Conservation (phyloP, 2,113 vertebrate genomes). For the Colossoma macropomum region DNA sequence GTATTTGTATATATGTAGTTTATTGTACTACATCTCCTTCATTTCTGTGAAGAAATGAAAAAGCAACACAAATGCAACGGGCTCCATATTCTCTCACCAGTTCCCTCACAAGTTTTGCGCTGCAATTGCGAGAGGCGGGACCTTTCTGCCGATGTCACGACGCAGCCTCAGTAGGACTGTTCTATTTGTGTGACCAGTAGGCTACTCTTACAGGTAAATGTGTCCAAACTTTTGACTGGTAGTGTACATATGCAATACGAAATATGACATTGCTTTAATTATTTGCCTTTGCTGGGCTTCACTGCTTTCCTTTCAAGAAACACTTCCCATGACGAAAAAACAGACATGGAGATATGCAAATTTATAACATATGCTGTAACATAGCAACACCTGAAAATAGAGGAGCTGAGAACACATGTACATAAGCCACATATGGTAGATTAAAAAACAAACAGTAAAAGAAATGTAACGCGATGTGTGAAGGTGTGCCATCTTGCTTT, state of each 20-base stretch:
- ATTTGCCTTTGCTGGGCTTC: slow-evolving; percentile 55
- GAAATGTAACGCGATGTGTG: slow-evolving; percentile 60
- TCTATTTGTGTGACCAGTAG: too few relatives aligned
- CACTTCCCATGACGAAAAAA: slow-evolving; percentile 57
- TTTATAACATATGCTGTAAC: slow-evolving; percentile 55
- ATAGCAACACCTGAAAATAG: slow-evolving; percentile 72
- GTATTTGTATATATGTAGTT: too few relatives aligned
- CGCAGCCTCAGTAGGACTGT: too few relatives aligned
- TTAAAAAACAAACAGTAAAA: slow-evolving; percentile 44
- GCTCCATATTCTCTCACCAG: too few relatives aligned
- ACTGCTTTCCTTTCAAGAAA: slow-evolving; percentile 71
- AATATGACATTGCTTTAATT: background rate
- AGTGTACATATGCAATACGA: background rate
- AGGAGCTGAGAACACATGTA: slow-evolving; percentile 64
- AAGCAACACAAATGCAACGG: too few relatives aligned
- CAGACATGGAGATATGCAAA: slow-evolving; percentile 60
- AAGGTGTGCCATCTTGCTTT: slow-evolving; percentile 58
- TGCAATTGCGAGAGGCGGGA: too few relatives aligned
- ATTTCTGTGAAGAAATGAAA: too few relatives aligned
- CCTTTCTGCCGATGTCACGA: too few relatives aligned
- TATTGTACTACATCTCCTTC: too few relatives aligned
- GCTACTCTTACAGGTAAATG: too few relatives aligned
- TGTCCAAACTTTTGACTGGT: too few relatives aligned
- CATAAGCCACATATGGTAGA: slow-evolving; percentile 46
- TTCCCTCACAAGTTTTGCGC: too few relatives aligned